Conservation (phyloP, 2,113 vertebrate genomes). For the Probosciger aterrimus region DNA sequence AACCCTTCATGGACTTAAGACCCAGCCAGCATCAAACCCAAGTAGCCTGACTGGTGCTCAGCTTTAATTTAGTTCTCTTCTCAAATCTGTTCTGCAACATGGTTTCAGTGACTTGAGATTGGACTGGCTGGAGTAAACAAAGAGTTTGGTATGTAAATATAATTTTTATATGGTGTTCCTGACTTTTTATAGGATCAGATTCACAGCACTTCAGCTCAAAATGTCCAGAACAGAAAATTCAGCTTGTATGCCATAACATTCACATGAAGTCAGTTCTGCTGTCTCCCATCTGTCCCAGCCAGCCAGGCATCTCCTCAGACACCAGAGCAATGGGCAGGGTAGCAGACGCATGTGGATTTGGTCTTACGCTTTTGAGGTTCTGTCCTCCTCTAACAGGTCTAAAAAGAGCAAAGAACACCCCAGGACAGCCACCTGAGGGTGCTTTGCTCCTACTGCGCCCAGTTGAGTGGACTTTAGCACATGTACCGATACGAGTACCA, state of each 20-base stretch:
- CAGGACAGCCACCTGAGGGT: neutral
- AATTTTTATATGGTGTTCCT: neutral
- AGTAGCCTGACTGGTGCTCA: rapidly evolving
- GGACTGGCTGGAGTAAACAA: neutral
- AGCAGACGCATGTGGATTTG: neutral
- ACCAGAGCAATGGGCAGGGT: neutral
- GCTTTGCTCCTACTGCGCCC: neutral
- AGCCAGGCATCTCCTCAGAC: neutral
- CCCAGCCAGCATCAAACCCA: neutral
- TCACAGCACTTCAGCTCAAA: neutral
- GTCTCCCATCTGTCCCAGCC: neutral
- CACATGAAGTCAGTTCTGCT: neutral
- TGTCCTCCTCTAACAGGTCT: neutral
- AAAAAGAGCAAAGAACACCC: neutral
- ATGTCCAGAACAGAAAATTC: neutral
- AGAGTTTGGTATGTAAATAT: neutral
- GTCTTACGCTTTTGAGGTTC: neutral
- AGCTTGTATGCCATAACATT: neutral
- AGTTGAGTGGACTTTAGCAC: neutral
- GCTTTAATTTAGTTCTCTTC: neutral
- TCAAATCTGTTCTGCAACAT: neutral
- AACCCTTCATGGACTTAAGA: neutral
- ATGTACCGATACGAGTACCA: neutral
- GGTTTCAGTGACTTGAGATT: neutral
- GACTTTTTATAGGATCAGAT: neutral